Base-by-base conservation (phyloP, 1,140 invertebrate genomes). In the Drosophila baimaii region DNA sequence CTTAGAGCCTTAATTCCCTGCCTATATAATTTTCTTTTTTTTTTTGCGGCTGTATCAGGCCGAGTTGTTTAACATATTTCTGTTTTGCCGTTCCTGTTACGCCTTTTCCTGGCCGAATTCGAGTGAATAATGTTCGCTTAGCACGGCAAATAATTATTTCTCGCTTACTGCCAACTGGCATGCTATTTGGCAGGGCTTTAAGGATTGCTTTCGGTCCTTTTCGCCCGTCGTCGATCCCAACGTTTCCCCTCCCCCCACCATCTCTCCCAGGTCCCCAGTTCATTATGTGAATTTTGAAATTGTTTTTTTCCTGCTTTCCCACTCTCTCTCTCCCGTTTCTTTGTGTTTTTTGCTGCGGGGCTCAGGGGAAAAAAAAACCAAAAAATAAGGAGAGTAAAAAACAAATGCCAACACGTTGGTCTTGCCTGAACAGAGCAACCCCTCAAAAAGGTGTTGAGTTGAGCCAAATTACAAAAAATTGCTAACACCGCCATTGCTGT, bases 91-190 rank as follows among this genome's bases (percentile, higher is more conserved):
- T 70, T 68, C 76, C 61, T 75, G 64, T 63, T 83, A 76, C 71
- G 76, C 77, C 72, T 84, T 69, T 79, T 33, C 56, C 70, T 59
- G 39, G 37, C 44, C 51, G 31, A 52, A 35, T 68, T 77, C 61
- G 49, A 64, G 73, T 91, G 82, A 91, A 91, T 91, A 88, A 91
- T 91, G 90, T 85, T 76, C 66, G 72, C 84, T 69, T 77, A 65
- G 75, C 89, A 91, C 89, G 89, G 74, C 81, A 91, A 91, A 91
- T 89, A 91, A 91, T 91, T 91, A 91, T 91, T 85, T 81, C 77
- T 68, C 77, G 75, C 79, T 77, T 81, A 88, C 78, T 80, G 81
- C 83, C 58, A 63, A 71, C 75, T 83, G 79, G 81, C 88, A 90
- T 90, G 83, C 88, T 64, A 90, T 90, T 88, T 81, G 81, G 69